phyloP scores from a whole-genome alignment of 2,888 invertebrate genomes.

The Drosophila stalkeri region DNA sequence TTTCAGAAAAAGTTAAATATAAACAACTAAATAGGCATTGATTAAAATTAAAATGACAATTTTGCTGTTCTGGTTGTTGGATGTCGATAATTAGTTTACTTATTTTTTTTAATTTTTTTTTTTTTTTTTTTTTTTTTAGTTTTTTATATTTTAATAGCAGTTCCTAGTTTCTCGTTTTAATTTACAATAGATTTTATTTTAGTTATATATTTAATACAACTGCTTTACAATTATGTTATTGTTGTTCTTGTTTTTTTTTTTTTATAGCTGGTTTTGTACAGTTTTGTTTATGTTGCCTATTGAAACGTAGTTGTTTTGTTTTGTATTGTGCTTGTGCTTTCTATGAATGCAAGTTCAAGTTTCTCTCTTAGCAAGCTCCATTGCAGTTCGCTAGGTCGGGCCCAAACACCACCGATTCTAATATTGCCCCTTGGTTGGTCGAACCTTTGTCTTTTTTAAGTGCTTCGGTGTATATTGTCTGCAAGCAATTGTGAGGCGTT shows the following conservation, averaged over 20 bases:
- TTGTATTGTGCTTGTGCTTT: conserved; percentile 43
- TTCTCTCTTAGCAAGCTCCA: conserved; percentile 9
- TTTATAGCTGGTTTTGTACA: conserved; percentile 56
- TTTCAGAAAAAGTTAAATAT: conserved; percentile 37
- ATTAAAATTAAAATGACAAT: conserved; percentile 65
- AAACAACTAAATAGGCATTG: conserved; percentile 50
- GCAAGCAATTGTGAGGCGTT: not conserved
- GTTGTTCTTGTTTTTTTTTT: not conserved
- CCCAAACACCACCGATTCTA: conserved; percentile 1
- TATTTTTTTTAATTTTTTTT: conserved; percentile 7
- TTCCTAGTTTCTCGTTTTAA: conserved; percentile 27
- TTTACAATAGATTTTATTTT: conserved; percentile 34
- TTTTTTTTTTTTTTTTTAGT: conserved; percentile 2
- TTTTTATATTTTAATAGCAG: conserved; percentile 27
- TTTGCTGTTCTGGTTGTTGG: conserved; percentile 56
- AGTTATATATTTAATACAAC: conserved; percentile 34
- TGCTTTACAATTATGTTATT: conserved; percentile 31
- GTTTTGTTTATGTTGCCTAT: conserved; percentile 41
- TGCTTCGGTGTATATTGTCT: not conserved
- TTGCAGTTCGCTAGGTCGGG: conserved; percentile 5
- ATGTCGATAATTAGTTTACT: conserved; percentile 21
- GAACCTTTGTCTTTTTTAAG: conserved; percentile 26
- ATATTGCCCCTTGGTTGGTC: conserved; percentile 14
- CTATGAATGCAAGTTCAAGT: conserved; percentile 23
- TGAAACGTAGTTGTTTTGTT: conserved; percentile 26